Conservation (phyloP, 2,113 vertebrate genomes). For the Charadrius vociferus region DNA sequence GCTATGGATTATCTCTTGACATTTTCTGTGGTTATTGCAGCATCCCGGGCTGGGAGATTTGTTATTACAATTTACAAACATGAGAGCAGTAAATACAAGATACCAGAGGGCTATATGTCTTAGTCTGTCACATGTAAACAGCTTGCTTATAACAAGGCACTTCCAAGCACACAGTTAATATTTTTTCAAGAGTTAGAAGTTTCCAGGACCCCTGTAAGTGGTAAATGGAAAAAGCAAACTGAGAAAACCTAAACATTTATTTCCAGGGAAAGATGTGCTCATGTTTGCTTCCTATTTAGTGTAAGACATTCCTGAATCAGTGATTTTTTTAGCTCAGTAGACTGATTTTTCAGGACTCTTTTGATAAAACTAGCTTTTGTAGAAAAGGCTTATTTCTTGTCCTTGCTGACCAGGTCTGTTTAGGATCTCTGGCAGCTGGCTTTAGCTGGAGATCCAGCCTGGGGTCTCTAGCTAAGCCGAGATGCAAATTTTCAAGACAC, state of each 20-base stretch:
- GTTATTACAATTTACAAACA: not conserved
- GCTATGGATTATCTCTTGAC: not conserved
- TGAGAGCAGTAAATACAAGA: not conserved
- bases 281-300: not conserved
- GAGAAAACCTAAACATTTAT: slow-evolving; percentile 15
- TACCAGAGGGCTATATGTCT: not conserved
- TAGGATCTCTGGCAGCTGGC: not conserved
- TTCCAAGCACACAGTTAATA: not conserved
- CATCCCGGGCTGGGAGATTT: not conserved
- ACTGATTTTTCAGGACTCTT: not conserved
- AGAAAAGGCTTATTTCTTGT: not conserved
- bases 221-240: not conserved
- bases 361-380: not conserved
- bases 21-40: not conserved
- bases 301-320: not conserved
- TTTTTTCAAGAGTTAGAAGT: not conserved
- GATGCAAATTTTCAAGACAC: not conserved
- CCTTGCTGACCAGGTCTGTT: not conserved
- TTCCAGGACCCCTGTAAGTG: not conserved
- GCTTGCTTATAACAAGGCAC: not conserved
- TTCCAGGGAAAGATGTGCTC: not conserved
- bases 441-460: not conserved
- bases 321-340: not conserved
- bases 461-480: not conserved
- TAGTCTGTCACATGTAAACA: not conserved